phyloP scores from a whole-genome alignment of 2,797 vertebrate genomes.

The Ptychobarbus kaznakovi region DNA sequence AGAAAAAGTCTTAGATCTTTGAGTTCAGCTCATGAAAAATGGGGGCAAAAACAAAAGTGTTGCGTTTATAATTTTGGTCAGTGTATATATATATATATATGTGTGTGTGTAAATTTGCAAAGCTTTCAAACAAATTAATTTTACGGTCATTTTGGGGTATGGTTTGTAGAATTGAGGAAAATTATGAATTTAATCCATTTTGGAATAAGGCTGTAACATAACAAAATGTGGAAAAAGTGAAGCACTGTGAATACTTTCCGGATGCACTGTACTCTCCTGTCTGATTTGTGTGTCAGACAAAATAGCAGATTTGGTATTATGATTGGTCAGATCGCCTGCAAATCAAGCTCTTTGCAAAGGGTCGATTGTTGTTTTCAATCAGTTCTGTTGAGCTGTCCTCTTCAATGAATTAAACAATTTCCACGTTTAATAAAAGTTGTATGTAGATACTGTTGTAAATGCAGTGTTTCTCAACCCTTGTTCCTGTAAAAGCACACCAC shows the following conservation, averaged over 20 bases:
- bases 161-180: too few relatives aligned
- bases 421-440: neutral
- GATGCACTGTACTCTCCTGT: neutral
- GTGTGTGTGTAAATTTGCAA: too few relatives aligned
- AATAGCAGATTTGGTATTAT: neutral
- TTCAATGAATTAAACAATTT: neutral
- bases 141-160: too few relatives aligned
- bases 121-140: too few relatives aligned
- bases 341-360: neutral
- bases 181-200: too few relatives aligned
- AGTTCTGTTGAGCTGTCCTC: neutral
- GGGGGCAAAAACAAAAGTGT: too few relatives aligned
- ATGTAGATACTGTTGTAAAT: neutral
- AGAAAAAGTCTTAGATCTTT: too few relatives aligned
- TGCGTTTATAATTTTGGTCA: too few relatives aligned
- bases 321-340: neutral
- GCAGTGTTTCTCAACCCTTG: neutral
- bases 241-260: neutral
- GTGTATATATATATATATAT: too few relatives aligned
- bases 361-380: neutral
- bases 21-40: too few relatives aligned
- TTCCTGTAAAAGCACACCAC: neutral
- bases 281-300: neutral
- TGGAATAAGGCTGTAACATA: too few relatives aligned
- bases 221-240: too few relatives aligned